Evolutionary conservation across 2,888 invertebrate genomes (phyloP).

Genomic region (Leptinotarsa peninsularis): DNA sequence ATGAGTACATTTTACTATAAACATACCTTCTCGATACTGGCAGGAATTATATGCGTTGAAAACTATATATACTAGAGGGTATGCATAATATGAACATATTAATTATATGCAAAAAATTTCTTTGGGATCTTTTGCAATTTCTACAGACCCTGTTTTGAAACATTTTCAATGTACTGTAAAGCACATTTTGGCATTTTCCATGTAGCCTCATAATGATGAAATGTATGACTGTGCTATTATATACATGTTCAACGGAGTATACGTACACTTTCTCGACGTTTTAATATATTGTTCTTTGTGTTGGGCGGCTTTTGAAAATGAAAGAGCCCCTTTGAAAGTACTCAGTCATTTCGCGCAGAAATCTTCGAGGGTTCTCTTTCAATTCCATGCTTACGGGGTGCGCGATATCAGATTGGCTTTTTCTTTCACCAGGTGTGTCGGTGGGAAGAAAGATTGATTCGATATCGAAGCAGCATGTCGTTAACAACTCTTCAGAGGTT

Average conservation of each 20-base stretch:
- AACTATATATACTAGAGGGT: too few species aligned
- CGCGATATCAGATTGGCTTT: conserved; percentile 20
- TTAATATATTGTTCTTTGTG: conserved; percentile 25
- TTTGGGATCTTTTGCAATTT: too few species aligned
- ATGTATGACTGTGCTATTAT: background rate
- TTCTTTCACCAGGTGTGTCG: conserved; percentile 29
- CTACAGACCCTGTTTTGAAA: too few species aligned
- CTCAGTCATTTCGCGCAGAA: conserved; percentile 26
- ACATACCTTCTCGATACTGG: too few species aligned
- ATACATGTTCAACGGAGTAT: conserved; percentile 14
- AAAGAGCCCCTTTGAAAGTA: conserved; percentile 24
- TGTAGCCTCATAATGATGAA: too few species aligned
- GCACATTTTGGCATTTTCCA: too few species aligned
- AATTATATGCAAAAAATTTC: too few species aligned
- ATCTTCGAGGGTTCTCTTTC: conserved; percentile 26
- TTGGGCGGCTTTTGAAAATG: conserved; percentile 19
- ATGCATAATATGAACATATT: too few species aligned
- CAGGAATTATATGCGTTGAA: too few species aligned
- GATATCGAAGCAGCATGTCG: conserved; percentile 5
- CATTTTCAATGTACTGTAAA: too few species aligned
- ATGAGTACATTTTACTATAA: too few species aligned
- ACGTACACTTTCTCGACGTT: background rate
- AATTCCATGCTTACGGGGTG: conserved; percentile 20
- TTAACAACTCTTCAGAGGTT: background rate
- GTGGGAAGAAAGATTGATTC: conserved; percentile 14